These are phyloP conservation scores for Gasterosteus nipponicus DNA, from an alignment of 2,113 vertebrate genomes.

Conservation along the genomic window DNA sequence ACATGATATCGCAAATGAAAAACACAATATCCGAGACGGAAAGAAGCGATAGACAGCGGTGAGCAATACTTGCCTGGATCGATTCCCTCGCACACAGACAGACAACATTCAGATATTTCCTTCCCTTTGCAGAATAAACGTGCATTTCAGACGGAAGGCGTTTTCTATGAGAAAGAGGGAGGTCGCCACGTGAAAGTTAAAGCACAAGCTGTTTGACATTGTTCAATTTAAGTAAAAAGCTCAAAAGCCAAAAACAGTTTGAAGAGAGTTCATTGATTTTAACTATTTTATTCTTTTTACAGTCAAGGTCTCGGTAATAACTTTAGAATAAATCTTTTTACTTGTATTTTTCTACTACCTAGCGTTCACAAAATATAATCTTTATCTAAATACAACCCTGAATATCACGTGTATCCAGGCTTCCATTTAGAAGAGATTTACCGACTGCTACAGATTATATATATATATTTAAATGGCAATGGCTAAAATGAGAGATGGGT, in stretches of 20 bases:
- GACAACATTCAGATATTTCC: neutral
- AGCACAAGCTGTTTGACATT: neutral
- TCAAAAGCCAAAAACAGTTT: neutral
- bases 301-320: neutral
- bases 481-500: neutral
- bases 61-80: neutral
- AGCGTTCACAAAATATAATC: neutral
- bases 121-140: neutral
- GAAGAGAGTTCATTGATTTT: neutral
- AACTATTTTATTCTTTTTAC: too few relatives aligned
- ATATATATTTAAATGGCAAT: neutral
- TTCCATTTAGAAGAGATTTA: neutral
- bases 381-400: neutral
- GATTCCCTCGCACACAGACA: neutral
- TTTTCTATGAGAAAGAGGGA: neutral
- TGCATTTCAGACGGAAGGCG: neutral
- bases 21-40: neutral
- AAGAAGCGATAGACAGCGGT: neutral
- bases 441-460: neutral
- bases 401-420: neutral
- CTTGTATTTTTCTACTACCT: neutral
- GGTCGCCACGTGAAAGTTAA: neutral
- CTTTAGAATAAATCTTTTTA: neutral
- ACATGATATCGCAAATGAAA: conserved; percentile 1
- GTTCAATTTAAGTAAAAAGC: neutral